Base-by-base conservation (phyloP, 2,888 invertebrate genomes). In the Lasioglossum lativentre region DNA sequence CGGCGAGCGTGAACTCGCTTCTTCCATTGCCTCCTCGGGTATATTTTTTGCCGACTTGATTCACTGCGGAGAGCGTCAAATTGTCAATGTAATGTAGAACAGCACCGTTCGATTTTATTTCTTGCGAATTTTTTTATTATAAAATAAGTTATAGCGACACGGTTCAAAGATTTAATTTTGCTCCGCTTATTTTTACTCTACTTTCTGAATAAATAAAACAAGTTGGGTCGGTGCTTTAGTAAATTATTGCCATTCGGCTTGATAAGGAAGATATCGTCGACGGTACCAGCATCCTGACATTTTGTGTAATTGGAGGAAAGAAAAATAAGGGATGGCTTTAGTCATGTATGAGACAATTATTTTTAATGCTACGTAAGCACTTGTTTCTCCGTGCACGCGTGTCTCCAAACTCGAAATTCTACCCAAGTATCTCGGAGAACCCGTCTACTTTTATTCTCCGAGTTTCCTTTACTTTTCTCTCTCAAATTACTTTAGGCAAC, bases 311-410 rank as follows among this genome's bases (percentile, higher is more conserved):
- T 63, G 30, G 30, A 23, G 68, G 4, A 38, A 38, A 38, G 38
- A 68, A 68, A 38, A 19, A n/a, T n/a, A n/a, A 34, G 5, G 38
- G 38, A 68, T 34, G 63, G 59, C 30, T 30, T 42, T 63, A 27
- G 42, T 30, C 63, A 59, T 75, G 63, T 40, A 74, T n/a, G 74
- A 56, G 52, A 63, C 63, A 59, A 75, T 63, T 75, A 42, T 42
- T 75, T 75, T 75, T 42, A 59, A 59, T 59, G 56, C 75, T 10
- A 59, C 59, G 38, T 75, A 27, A 75, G 59, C 38, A 34, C 40
- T 38, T 74, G 34, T 34, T 40, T 74, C 38, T 27, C 56, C 40
- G 23, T 34, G 74, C 27, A 27, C n/a, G 38, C 27, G 38, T 16
- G 38, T 23, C 38, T 38, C 1, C 34, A 8, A 27, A n/a, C 56